Conservation (phyloP, 2,113 vertebrate species). For the Accipiter virgatus region DNA sequence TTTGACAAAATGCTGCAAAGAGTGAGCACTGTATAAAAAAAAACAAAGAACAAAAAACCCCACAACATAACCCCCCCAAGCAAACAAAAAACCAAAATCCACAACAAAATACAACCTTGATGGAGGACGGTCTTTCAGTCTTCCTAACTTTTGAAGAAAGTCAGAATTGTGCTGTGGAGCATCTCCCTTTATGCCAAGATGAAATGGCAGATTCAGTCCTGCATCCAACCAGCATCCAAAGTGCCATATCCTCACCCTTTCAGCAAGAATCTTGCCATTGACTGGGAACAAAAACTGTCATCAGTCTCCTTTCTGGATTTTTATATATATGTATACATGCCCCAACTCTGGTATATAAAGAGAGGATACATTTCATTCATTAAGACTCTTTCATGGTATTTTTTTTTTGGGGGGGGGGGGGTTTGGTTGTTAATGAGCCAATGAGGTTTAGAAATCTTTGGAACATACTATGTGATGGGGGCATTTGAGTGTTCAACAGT, state of each 20-base stretch:
- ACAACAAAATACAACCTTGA: not conserved
- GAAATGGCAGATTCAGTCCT: not conserved
- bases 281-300: not conserved
- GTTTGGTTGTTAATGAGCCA: accelerated
- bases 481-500: not conserved
- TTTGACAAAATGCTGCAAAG: not conserved
- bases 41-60: no score
- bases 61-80: no score
- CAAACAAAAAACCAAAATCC: no score
- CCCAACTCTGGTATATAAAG: not conserved
- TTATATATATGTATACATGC: accelerated
- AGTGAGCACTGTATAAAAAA: not conserved
- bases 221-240: not conserved
- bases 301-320: not conserved
- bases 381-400: not conserved
- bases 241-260: not conserved
- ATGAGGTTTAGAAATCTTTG: not conserved
- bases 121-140: not conserved
- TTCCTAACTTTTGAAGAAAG: not conserved
- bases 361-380: not conserved
- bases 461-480: not conserved
- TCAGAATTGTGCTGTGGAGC: not conserved
- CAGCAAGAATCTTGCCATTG: not conserved
- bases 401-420: no score
- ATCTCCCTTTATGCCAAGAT: not conserved